Base-by-base conservation (phyloP, 1,140 invertebrate species). In the Drosophila murphyi region DNA sequence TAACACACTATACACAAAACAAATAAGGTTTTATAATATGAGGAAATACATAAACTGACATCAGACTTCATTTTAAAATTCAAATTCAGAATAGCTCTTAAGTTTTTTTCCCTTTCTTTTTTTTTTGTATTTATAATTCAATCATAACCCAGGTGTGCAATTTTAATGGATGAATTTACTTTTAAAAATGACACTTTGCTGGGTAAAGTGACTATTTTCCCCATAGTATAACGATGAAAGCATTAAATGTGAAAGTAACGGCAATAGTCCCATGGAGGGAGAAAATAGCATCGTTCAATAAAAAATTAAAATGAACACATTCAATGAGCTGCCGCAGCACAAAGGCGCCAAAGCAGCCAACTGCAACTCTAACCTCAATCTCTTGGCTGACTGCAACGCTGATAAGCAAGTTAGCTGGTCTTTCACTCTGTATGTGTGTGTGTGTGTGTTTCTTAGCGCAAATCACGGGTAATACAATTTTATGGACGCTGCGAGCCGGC, bases 231-330 rank as follows among this genome's bases (percentile, higher is more conserved):
- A 37, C 29, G 47, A 28, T 34, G 28, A 41, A 7, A 55, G 60
- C 34, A 10, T 7, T 31, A 50, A 56, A 39, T 62, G 35, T 48
- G 32, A 47, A 2, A 12, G 64, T n/a, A 31, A 5, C 34, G 20
- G 52, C 48, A 43, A 37, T 43, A 48, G 37, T 32, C 62, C 4
- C 45, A 54, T n/a, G 28, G 47, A 4, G 32, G 5, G 43, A 8
- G 60, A 37, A 62, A 62, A 10, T 41, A 48, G 52, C 65, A 74
- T 69, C 77, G 80, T 88, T 88, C 83, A 88, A 88, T 88, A 89
- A 83, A 82, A 89, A 83, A 88, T 88, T 88, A 89, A 88, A 80
- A 88, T 87, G 71, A 89, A 76, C 80, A 72, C 85, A 88, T 77
- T 88, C 80, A 80, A 87, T 88, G 83, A 82, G 75, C 72, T 61